Base-by-base conservation (phyloP, 2,113 vertebrate species). In the Plotosus lineatus region DNA sequence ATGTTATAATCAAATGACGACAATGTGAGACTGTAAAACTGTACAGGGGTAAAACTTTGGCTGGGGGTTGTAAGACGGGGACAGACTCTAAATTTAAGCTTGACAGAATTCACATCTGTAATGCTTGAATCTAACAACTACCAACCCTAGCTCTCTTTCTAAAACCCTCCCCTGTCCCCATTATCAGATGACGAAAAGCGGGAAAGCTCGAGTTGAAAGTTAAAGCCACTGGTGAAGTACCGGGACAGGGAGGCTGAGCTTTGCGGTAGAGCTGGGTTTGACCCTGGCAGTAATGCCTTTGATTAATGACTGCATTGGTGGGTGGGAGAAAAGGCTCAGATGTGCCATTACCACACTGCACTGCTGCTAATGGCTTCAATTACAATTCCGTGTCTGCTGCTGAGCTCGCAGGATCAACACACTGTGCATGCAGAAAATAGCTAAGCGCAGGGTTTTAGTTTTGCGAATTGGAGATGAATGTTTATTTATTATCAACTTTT, bases 301-400 rank as follows among this genome's bases (percentile, higher is more conserved):
- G 93, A 94, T 94, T 93, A 94, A 94, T 94, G 93, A 89, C 88
- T 89, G 90, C 88, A 88, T 88, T 90, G 85, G 90, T 91, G 90
- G 92, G 92, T 94, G 92, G 93, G 93, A 93, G 93, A 92, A 90
- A 69, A 90, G 91, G 91, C 89, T 90, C 90, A 88, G 88, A 91
- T 90, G 90, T 92, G 91, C 89, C 92, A 94, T 94, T 93, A 94
- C 92, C 87, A 91, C 91, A 92, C 89, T 87, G 89, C 91, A 91
- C 91, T 90, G 91, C 92, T 92, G 93, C 92, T 93, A 94, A 94
- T 94, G 91, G 91, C 90, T 94, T 93, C 93, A 93, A 94, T 94
- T 94, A 94, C 92, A 51, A 77, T n/a, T 31, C 60, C 88, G 88
- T 84, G 79, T 88, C 91, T 90, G 90, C 88, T 94, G 93, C 93